A percentile compares a stretch with the other conserved stretches of the same genome.
phyloP scores from a whole-genome alignment of 2,888 invertebrate species.

The Phaonia tiefii region DNA sequence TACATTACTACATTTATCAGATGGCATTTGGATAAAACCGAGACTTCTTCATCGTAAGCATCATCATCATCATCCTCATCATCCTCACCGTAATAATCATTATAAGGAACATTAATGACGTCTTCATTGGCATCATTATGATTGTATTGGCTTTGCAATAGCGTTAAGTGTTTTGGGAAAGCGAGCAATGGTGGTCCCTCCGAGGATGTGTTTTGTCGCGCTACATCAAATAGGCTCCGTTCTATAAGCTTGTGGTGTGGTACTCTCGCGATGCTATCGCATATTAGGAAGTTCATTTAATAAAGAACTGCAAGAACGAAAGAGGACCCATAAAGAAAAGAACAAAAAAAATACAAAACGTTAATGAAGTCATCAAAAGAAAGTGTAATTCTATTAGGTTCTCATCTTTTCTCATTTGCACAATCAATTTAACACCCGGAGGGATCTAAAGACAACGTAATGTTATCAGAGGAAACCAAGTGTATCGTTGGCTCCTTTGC shows the following conservation, averaged over 20 bases:
- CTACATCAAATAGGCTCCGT: neutral
- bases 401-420: slow-evolving; percentile 32
- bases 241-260: slow-evolving; percentile 1
- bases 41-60: neutral
- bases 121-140: neutral
- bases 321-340: neutral
- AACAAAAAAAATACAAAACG: slow-evolving; percentile 28
- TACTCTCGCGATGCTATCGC: neutral
- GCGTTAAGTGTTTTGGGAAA: neutral
- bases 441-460: slow-evolving; percentile 28
- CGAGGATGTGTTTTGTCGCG: neutral
- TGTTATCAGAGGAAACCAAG: slow-evolving; percentile 9
- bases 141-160: slow-evolving; percentile 7
- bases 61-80: neutral
- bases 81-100: neutral
- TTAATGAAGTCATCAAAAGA: slow-evolving; percentile 47
- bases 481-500: neutral
- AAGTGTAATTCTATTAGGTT: slow-evolving; percentile 46
- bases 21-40: slow-evolving; percentile 1
- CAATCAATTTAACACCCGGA: slow-evolving; percentile 44
- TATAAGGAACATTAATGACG: neutral
- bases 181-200: neutral
- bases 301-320: neutral
- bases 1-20: neutral
- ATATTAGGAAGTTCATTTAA: slow-evolving; percentile 44